Evolutionary conservation across 2,888 invertebrate genomes (phyloP).

Genomic region (Noctua fimbriata): DNA sequence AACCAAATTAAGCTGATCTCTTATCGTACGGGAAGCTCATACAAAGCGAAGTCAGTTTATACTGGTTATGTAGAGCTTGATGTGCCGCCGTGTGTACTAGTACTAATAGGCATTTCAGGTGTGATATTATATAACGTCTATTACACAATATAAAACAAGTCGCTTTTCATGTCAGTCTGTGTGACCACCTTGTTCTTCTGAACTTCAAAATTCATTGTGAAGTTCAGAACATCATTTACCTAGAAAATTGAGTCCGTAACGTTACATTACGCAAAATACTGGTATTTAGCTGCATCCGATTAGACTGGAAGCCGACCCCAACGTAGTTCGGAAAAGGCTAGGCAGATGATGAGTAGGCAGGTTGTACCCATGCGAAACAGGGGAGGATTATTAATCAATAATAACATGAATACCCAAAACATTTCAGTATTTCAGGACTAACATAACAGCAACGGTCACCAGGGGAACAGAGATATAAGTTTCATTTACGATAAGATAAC

Average conservation of each 20-base stretch:
- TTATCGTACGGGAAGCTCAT: too few species aligned
- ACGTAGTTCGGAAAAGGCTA: too few species aligned
- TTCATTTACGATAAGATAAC: constrained; percentile 69
- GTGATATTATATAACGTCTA: not conserved
- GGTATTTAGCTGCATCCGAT: too few species aligned
- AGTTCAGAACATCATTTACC: not conserved
- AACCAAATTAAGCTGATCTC: too few species aligned
- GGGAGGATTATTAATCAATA: not conserved
- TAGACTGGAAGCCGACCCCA: too few species aligned
- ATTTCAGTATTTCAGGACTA: constrained; percentile 52
- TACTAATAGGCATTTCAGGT: not conserved
- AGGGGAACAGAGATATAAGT: constrained; percentile 65
- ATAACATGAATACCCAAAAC: constrained; percentile 36
- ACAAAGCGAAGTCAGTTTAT: too few species aligned
- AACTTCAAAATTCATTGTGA: not conserved
- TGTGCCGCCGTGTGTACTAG: too few species aligned
- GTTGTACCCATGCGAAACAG: not conserved
- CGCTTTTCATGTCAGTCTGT: not conserved
- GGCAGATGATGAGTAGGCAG: too few species aligned
- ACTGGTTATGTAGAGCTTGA: too few species aligned
- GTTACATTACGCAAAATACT: too few species aligned
- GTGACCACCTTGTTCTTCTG: not conserved
- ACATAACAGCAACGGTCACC: constrained; percentile 60
- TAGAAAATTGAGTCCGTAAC: not conserved
- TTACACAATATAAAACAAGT: not conserved